phyloP scores from a whole-genome alignment of 2,113 vertebrate species.

The Tautogolabrus adspersus region DNA sequence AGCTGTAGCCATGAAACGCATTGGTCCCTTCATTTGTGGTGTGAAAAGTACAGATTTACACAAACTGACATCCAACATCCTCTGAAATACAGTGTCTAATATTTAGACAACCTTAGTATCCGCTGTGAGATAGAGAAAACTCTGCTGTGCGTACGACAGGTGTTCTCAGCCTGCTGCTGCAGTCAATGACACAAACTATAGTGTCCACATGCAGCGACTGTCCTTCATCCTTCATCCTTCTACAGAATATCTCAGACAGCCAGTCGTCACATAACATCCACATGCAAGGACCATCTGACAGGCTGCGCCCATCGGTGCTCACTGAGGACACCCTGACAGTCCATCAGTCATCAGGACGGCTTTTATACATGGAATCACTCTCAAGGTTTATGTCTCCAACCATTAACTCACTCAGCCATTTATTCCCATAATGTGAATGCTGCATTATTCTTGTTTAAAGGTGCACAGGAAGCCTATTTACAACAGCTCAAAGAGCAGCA shows the following conservation, averaged over 20 bases:
- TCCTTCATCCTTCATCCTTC: constrained; percentile 34
- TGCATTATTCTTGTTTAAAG: constrained; percentile 10
- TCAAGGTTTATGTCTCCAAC: constrained; percentile 6
- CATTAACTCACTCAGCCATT: neutral
- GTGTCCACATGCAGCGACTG: neutral
- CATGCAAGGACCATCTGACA: constrained; percentile 8
- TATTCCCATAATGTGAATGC: constrained; percentile 7
- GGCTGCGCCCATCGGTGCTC: neutral
- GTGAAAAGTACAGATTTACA: no score
- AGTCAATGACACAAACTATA: neutral
- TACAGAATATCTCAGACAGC: constrained; percentile 12
- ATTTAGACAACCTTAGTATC: neutral
- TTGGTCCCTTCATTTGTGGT: no score
- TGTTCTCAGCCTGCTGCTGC: no score
- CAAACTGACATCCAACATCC: no score
- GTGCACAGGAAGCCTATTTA: neutral
- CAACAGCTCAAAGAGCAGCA: neutral
- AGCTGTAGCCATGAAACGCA: no score
- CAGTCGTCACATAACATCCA: neutral
- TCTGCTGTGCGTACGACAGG: neutral
- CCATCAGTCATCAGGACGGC: constrained; percentile 3
- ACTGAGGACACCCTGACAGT: constrained; percentile 15
- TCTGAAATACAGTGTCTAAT: no score
- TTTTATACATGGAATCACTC: constrained; percentile 11
- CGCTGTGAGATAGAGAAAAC: no score